Conservation (phyloP, 2,888 invertebrate genomes). For the Leptothorax acervorum region DNA sequence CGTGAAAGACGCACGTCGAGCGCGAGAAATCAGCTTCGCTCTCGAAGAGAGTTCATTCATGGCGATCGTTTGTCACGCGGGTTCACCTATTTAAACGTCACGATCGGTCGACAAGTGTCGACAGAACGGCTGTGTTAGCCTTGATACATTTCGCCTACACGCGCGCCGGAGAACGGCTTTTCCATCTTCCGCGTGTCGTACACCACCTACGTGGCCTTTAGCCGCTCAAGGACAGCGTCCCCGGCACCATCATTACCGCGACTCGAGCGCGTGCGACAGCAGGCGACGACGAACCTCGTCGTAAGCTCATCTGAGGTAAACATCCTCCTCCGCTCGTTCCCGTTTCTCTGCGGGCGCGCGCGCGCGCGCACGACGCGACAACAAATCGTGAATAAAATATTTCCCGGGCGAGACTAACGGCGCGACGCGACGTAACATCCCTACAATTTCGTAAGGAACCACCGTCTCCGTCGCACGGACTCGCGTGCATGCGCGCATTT, state of each 20-base stretch:
- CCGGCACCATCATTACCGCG: constrained; percentile 68
- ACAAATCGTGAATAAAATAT: constrained; percentile 41
- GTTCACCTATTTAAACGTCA: constrained; percentile 75
- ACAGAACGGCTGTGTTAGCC: constrained; percentile 75
- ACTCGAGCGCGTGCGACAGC: constrained; percentile 55
- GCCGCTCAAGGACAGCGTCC: constrained; percentile 78
- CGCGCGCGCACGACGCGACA: constrained; percentile 17
- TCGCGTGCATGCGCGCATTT: constrained; percentile 42
- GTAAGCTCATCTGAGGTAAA: constrained; percentile 71
- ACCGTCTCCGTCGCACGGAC: constrained; percentile 24
- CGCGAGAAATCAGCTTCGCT: constrained; percentile 48
- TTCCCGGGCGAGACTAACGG: not conserved
- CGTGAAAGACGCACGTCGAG: not conserved
- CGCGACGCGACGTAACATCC: not conserved
- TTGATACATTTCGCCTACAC: constrained; percentile 83
- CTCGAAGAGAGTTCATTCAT: constrained; percentile 66
- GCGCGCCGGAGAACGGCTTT: constrained; percentile 79
- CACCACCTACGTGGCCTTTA: constrained; percentile 82
- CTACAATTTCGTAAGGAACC: constrained; percentile 41
- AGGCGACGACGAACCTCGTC: constrained; percentile 57
- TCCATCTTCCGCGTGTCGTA: constrained; percentile 84
- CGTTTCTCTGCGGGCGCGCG: constrained; percentile 56
- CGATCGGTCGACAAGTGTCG: constrained; percentile 74
- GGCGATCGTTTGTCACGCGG: constrained; percentile 73
- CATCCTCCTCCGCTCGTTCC: constrained; percentile 79